phyloP scores from a whole-genome alignment of 2,888 invertebrate species.

The Sinodicranocentrus sp. region DNA sequence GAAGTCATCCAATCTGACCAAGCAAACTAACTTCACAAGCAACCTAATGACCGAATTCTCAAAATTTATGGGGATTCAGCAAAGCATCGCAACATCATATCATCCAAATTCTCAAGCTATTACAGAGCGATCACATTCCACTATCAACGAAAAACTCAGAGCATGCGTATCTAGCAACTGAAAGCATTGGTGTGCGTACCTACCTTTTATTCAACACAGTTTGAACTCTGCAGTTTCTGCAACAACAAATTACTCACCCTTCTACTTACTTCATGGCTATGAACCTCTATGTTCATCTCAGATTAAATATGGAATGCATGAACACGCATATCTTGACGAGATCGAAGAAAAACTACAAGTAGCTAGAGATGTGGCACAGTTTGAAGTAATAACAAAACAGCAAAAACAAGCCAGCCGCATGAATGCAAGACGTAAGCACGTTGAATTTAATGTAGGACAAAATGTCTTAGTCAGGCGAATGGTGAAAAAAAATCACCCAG shows the following conservation, averaged over 20 bases:
- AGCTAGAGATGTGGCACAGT: slow-evolving; percentile 3
- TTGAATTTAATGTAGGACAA: not conserved
- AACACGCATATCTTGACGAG: not conserved
- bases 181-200: not conserved
- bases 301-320: not conserved
- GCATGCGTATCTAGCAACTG: not conserved
- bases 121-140: not conserved
- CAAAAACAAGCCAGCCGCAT: not conserved
- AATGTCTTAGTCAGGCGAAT: not conserved
- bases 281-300: not conserved
- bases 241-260: not conserved
- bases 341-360: not conserved
- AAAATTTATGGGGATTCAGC: not conserved
- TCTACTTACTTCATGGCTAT: not conserved
- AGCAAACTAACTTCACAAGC: not conserved
- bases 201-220: not conserved
- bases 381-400: not conserved
- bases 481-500: not conserved
- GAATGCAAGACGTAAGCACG: not conserved
- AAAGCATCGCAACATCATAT: not conserved
- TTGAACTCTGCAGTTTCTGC: not conserved
- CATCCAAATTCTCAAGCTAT: not conserved
- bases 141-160: not conserved
- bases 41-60: not conserved
- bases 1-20: not conserved